phyloP scores from a whole-genome alignment of 1,140 invertebrate genomes.

The Drosophila pectinifera region DNA sequence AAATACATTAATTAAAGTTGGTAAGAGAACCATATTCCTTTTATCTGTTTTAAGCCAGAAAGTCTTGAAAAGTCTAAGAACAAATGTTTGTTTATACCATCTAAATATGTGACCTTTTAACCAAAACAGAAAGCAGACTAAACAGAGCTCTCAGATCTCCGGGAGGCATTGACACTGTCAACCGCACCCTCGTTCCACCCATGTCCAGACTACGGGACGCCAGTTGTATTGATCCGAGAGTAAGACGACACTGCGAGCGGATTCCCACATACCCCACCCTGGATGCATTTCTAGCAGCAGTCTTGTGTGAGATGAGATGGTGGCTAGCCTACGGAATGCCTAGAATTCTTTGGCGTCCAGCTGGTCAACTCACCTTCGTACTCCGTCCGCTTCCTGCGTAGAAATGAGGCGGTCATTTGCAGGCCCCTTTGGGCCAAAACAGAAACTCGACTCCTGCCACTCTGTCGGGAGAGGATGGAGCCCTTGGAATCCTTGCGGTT shows the following conservation, averaged over 20 bases:
- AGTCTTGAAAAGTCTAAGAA: background rate
- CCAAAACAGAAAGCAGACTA: background rate
- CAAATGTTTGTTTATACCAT: slow-evolving; percentile 10
- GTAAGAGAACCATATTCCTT: background rate
- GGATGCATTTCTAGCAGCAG: slow-evolving; percentile 8
- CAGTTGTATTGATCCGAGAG: slow-evolving; percentile 44
- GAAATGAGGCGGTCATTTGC: slow-evolving; percentile 74
- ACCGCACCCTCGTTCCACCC: slow-evolving; percentile 26
- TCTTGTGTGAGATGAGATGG: slow-evolving; percentile 8
- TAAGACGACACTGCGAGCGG: slow-evolving; percentile 3
- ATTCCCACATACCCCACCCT: background rate
- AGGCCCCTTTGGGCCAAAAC: slow-evolving; percentile 61
- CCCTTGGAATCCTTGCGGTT: slow-evolving; percentile 72
- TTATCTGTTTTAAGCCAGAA: background rate
- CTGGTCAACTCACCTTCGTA: slow-evolving; percentile 75
- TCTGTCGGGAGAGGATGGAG: slow-evolving; percentile 68
- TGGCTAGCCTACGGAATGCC: slow-evolving; percentile 25
- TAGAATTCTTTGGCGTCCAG: slow-evolving; percentile 12
- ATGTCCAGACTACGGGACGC: slow-evolving; percentile 40
- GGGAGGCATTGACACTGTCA: slow-evolving; percentile 15
- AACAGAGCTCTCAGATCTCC: slow-evolving; percentile 18
- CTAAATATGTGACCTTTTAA: background rate
- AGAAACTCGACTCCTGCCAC: slow-evolving; percentile 50
- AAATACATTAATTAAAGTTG: background rate
- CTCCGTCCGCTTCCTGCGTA: slow-evolving; percentile 71